Base-by-base conservation (phyloP, 2,113 vertebrate genomes). In the Polypterus senegalus region DNA sequence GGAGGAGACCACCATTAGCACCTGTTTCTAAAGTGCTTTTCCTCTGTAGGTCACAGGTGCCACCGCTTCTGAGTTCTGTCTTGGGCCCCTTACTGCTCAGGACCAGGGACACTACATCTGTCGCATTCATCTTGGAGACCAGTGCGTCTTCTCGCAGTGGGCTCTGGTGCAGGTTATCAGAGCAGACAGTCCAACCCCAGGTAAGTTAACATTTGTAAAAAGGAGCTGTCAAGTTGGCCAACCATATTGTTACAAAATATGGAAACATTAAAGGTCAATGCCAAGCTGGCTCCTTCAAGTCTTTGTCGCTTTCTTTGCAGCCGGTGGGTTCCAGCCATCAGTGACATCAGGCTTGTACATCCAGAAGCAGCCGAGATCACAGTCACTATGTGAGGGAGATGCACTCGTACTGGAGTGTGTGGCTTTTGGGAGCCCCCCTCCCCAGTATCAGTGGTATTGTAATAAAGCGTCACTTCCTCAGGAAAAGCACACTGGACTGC, bases 381-480 rank as follows among this genome's bases (percentile, higher is more conserved):
- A 74, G 49, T 2, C 4, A 2, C 63, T 79, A 63, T 77, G 86
- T 0, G 89, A 92, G 69, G 88, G 89, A 1, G 82, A 88, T 58
- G 47, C 67, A 0, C 70, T 91, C 63, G 1, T 0, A 1, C 81
- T 92, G 65, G 76, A 83, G 68, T 90, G 89, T 73, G 64, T 49
- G 8, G 83, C 79, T 48, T 67, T 82, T 0, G 87, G 83, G 57
- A 86, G 82, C 65, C 90, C 89, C 0, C 85, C 86, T 0, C 81
- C 88, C 4, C 84, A 89, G 78, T 91, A 88, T 62, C 83, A 88
- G 73, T 92, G 90, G 90, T 88, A 84, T 76, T 78, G 83, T 71
- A 86, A 91, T 67, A 70, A 3, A 45, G 43, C 49, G 3, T 75
- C 70, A 0, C 1, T 91, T 65, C 71, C 73, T 57, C 73, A 81